A percentile compares a stretch with the other conserved stretches of the same genome.
These are phyloP conservation scores for Camponotus floridanus DNA, from an alignment of 1,140 invertebrate species.

Conservation along the genomic window DNA sequence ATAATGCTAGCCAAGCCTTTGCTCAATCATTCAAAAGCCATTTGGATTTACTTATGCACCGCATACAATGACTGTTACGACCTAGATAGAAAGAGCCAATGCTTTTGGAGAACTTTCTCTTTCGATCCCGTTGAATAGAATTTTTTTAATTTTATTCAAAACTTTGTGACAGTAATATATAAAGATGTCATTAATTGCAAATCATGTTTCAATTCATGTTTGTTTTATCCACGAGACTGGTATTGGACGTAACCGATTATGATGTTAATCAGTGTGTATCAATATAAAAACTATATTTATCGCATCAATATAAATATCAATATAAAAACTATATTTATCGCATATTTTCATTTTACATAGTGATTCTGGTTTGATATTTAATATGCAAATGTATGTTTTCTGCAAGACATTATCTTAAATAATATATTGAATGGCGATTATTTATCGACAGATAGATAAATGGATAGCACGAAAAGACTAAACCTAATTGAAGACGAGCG, in stretches of 20 bases:
- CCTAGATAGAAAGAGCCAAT: conserved; percentile 16
- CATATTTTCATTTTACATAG: neutral
- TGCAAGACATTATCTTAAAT: neutral
- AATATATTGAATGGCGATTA: conserved; percentile 3
- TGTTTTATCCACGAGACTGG: neutral
- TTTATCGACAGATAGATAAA: conserved; percentile 11
- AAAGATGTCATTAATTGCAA: neutral
- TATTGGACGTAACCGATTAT: neutral
- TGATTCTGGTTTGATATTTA: neutral
- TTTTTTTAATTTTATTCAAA: neutral
- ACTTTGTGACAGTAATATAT: neutral
- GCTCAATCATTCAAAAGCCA: conserved; percentile 4
- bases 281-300: neutral
- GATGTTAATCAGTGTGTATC: neutral
- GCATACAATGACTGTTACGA: neutral
- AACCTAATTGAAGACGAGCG: conserved; percentile 31
- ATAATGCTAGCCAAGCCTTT: neutral
- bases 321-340: neutral
- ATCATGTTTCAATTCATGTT: neutral
- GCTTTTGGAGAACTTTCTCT: conserved; percentile 51
- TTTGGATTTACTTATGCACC: conserved; percentile 19
- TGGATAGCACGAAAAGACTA: neutral
- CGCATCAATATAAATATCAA: too few relatives aligned
- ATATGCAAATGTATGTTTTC: neutral
- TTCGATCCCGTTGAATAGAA: neutral